Percentiles rank a stretch among this genome's conserved stretches.
Evolutionary conservation across 1,140 invertebrate species (phyloP).

Genomic region (Neodiprion pinetum): DNA sequence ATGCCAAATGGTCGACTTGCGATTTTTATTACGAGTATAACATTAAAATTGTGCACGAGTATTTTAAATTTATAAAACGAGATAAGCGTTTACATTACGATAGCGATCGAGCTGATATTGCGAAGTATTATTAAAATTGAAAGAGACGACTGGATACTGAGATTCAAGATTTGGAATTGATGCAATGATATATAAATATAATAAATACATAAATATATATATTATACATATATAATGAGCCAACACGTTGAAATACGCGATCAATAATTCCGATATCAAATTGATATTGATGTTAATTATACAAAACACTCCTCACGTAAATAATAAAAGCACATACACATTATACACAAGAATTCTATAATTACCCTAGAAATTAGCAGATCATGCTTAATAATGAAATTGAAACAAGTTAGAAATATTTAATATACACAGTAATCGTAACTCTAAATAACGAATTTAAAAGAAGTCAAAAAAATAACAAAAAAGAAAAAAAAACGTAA

Average conservation of each 20-base stretch:
- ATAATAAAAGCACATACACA: not conserved
- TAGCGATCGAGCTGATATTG: not conserved
- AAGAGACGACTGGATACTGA: not conserved
- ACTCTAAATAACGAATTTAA: slow-evolving; percentile 33
- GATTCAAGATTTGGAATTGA: slow-evolving; percentile 4
- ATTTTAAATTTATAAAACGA: not conserved
- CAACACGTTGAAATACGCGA: not conserved
- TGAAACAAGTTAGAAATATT: slow-evolving; percentile 24
- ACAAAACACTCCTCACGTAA: not conserved
- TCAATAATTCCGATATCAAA: not conserved
- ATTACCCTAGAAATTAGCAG: slow-evolving; percentile 24
- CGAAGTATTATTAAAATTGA: not conserved
- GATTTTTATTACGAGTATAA: not conserved
- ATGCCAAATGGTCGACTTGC: not conserved
- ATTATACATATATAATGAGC: too few relatives aligned
- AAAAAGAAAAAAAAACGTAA: slow-evolving; percentile 37
- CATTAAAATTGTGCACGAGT: not conserved
- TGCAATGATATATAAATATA: not conserved
- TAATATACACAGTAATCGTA: slow-evolving; percentile 31
- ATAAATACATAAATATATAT: too few relatives aligned
- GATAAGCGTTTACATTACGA: too few relatives aligned
- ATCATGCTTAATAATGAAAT: slow-evolving; percentile 19
- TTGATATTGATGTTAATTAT: not conserved
- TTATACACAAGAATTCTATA: slow-evolving; percentile 16
- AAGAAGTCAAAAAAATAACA: slow-evolving; percentile 28